Evolutionary conservation across 2,113 vertebrate genomes (phyloP), one percentile per base, ranked within the genome.

Genomic region (Siniperca chuatsi): DNA sequence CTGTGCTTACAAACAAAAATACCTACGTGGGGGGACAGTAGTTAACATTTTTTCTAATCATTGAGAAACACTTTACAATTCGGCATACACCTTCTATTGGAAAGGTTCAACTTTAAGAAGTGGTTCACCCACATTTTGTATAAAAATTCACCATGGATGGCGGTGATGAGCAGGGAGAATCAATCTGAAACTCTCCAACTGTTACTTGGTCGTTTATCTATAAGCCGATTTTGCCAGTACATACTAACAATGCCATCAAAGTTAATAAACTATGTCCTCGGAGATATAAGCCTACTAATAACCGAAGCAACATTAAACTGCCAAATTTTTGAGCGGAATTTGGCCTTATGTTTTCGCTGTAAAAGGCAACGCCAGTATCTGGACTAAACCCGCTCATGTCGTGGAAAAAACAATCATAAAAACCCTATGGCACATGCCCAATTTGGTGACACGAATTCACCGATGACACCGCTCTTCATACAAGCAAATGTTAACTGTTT

Each of bases 221-320:
- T 18, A 2, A 44, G 76, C 79, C 87, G 86, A 88, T 81, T 82
- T 73, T 52, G 20, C 50, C 52, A 74, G 2, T 0, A 23, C 16
- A 40, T 50, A 48, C 6, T 50, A 12, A 42, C 1, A 9, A 64
- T 58, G 11, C 1, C 0, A 48, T n/a, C 0, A 1, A 25, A 65
- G 40, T 58, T 42, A 1, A 68, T 73, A 48, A 69, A 68, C n/a
- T 2, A 46, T 9, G 8, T 25, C 0, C 1, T 11, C 0, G 0
- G 33, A 4, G 12, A 20, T n/a, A 44, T 5, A 16, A 15, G 8
- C 1, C 1, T 3, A 9, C 0, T 2, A 7, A 52, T 23, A 61
- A 25, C 1, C 2, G 4, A 62, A 42, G 0, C 8, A 6, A 25
- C 5, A 3, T 29, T 48, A n/a, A 62, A 82, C 3, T 20, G 1